These are phyloP conservation scores for Stegophylla sp. DNA, from an alignment of 2,888 invertebrate genomes.

Conservation along the genomic window DNA sequence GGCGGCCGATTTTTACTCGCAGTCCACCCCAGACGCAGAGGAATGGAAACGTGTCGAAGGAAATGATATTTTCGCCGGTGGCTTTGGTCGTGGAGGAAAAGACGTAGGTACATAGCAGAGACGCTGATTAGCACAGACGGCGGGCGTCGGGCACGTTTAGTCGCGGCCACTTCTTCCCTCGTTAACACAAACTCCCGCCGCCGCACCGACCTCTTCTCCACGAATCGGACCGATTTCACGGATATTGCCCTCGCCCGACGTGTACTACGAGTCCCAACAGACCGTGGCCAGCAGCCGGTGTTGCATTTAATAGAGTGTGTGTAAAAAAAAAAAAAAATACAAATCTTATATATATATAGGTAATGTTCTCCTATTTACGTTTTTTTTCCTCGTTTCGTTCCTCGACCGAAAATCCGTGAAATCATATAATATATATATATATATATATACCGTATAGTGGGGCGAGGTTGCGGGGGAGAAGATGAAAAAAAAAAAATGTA, in stretches of 20 bases:
- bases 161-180: conserved; percentile 43
- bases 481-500: conserved; percentile 12
- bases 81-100: too few species aligned
- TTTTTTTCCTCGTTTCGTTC: neutral
- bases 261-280: conserved; percentile 26
- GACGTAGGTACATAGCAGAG: too few species aligned
- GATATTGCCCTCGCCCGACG: conserved; percentile 49
- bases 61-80: too few species aligned
- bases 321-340: conserved; percentile 12
- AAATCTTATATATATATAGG: neutral
- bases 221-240: conserved; percentile 53
- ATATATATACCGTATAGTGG: neutral
- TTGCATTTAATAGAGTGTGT: neutral
- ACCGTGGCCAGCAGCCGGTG: conserved; percentile 47
- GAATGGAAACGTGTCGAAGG: too few species aligned
- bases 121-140: conserved; percentile 8
- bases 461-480: neutral
- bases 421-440: conserved; percentile 19
- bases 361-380: neutral
- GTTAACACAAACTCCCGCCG: conserved; percentile 38
- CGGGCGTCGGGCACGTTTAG: conserved; percentile 41
- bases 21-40: too few species aligned
- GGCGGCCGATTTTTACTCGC: too few species aligned
- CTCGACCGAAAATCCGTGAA: conserved; percentile 27
- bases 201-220: conserved; percentile 24